Conservation (phyloP, 1,140 invertebrate species). For the Drosophila jambulina region DNA sequence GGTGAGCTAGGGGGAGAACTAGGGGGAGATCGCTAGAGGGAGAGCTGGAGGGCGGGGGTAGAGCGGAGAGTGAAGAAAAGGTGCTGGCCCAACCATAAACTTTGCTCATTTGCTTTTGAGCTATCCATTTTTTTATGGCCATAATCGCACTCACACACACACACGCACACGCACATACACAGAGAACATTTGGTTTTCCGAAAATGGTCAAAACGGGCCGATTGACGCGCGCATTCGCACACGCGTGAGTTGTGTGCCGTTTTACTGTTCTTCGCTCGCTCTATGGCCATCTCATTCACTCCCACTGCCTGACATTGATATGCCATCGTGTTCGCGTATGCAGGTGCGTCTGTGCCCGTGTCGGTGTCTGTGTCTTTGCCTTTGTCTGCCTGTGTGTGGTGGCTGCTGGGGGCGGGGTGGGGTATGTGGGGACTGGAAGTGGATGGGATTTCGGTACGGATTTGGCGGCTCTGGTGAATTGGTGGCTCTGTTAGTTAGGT, state of each 20-base stretch:
- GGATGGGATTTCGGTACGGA: constrained; percentile 17
- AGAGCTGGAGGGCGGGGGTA: not conserved
- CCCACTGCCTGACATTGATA: constrained; percentile 24
- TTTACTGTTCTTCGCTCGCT: constrained; percentile 26
- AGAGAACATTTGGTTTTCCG: constrained; percentile 13
- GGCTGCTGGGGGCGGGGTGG: not conserved
- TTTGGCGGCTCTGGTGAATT: constrained; percentile 7
- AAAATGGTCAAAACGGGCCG: constrained; percentile 50
- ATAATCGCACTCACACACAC: constrained; percentile 20
- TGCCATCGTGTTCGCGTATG: constrained; percentile 8
- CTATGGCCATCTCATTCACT: constrained; percentile 28
- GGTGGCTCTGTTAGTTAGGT: constrained; percentile 28
- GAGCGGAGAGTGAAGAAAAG: constrained; percentile 8
- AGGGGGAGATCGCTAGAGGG: not conserved
- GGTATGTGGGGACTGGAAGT: not conserved
- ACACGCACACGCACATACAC: constrained; percentile 1
- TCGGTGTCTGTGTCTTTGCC: constrained; percentile 10
- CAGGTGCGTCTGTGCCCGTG: constrained; percentile 26
- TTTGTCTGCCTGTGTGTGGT: not conserved
- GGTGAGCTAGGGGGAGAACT: not conserved
- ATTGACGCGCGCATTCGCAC: constrained; percentile 46
- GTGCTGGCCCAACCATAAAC: constrained; percentile 45
- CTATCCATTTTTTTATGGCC: constrained; percentile 38
- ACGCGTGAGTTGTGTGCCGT: constrained; percentile 51
- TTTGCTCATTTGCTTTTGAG: constrained; percentile 39